Percentiles rank a stretch among this genome's conserved stretches.
These are phyloP conservation scores for Bombus balteatus DNA, from an alignment of 1,140 invertebrate species.

Conservation along the genomic window DNA sequence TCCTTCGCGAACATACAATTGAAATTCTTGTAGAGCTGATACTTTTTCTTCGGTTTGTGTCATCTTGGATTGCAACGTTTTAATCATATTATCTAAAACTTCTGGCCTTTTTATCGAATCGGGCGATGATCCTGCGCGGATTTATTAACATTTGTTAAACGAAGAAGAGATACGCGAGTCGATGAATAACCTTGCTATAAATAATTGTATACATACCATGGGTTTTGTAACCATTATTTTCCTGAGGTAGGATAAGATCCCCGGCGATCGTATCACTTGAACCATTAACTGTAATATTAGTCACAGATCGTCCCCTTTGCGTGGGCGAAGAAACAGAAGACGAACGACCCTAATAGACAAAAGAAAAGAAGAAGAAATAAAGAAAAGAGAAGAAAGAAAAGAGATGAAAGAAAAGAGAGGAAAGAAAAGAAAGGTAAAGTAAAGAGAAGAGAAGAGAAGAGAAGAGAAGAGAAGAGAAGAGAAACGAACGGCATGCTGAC, in stretches of 20 bases:
- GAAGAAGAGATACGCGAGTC: neutral
- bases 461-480: too few relatives aligned
- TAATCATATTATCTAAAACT: conserved; percentile 78
- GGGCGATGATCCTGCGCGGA: conserved; percentile 69
- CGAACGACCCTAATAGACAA: conserved; percentile 77
- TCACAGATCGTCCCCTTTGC: conserved; percentile 77
- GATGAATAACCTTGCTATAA: neutral
- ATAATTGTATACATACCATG: conserved; percentile 68
- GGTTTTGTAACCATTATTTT: conserved; percentile 81
- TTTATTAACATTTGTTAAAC: conserved; percentile 3
- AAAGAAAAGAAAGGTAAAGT: too few relatives aligned
- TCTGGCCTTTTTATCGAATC: conserved; percentile 77
- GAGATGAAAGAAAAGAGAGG: rapidly evolving
- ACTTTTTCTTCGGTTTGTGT: conserved; percentile 74
- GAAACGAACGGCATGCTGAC: too few relatives aligned
- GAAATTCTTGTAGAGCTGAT: conserved; percentile 77
- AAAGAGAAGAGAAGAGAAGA: too few relatives aligned
- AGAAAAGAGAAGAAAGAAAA: too few relatives aligned
- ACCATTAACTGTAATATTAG: conserved; percentile 78
- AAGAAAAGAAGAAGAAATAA: neutral
- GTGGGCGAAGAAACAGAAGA: conserved; percentile 82
- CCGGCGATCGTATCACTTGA: conserved; percentile 80
- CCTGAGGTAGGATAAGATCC: conserved; percentile 80
- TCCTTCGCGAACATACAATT: conserved; percentile 77
- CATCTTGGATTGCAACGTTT: conserved; percentile 72